Conservation (phyloP, 2,113 vertebrate genomes). For the Pluvialis apricaria region DNA sequence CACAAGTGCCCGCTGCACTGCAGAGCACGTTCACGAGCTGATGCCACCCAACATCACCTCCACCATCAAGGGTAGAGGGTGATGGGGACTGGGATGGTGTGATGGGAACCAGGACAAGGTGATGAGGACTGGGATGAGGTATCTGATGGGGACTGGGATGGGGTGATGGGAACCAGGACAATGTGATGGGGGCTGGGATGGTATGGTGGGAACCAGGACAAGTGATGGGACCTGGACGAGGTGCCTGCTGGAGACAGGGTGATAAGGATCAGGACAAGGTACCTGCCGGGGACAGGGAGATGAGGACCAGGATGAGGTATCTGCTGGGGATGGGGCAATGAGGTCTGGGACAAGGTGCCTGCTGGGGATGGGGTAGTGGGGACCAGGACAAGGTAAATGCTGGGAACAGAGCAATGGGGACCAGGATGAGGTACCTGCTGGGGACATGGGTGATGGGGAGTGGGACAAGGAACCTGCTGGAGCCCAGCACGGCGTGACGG, state of each 20-base stretch:
- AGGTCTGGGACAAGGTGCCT: too few species aligned
- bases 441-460: background rate
- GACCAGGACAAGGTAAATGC: accelerated
- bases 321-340: background rate
- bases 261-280: background rate
- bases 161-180: too few species aligned
- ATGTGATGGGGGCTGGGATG: too few species aligned
- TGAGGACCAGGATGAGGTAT: background rate
- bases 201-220: too few species aligned
- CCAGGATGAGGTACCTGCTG: background rate
- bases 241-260: too few species aligned
- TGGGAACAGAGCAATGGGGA: background rate
- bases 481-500: accelerated
- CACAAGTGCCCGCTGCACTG: accelerated
- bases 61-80: too few species aligned
- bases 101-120: background rate
- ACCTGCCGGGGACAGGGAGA: background rate
- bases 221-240: background rate
- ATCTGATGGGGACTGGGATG: background rate
- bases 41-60: background rate
- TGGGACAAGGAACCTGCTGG: accelerated
- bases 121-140: background rate
- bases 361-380: background rate
- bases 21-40: background rate
- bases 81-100: too few species aligned